Base-by-base conservation (phyloP, 2,888 invertebrate species). In the Apamea anceps region DNA sequence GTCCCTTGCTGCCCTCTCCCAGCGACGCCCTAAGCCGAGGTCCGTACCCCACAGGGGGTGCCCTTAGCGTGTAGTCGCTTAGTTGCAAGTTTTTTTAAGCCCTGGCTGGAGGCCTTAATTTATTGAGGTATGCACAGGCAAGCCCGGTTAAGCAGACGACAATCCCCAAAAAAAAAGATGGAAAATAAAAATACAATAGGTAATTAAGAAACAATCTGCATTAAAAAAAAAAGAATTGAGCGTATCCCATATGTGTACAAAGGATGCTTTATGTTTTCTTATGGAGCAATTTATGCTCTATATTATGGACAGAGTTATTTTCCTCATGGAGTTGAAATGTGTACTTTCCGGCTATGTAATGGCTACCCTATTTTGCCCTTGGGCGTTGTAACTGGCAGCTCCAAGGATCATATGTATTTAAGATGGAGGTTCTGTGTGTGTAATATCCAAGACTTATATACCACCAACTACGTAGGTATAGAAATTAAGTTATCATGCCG, bases 281-380 rank as follows among this genome's bases (percentile, higher is more conserved):
- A 10, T 51, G 67, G 1, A 6, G 15, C 32, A 60, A n/a, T 63
- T 57, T 8, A 72, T 62, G 18, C 62, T n/a, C 12, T 75, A 80
- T 75, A 68, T 67, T 37, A 71, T 45, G 25, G 28, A 25, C 13
- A 15, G 28, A 73, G 63, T 85, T 85, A 82, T 85, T 74, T 70
- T 80, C 72, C 65, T 67, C 51, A 45, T 67, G 54, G 62, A 71
- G 45, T 73, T 32, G 37, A 48, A 57, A 71, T 85, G 70, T 57
- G 63, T 68, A 76, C n/a, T 60, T 74, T 45, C 60, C 37, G 32
- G 21, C n/a, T 48, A 57, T 48, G 66, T 79, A 84, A 84, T 63
- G 62, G 48, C n/a, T 60, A 84, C 70, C 82, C 73, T 73, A 81
- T 81, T 74, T 57, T 73, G 65, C 86, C 86, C 82, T 51, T 57